Evolutionary conservation across 2,888 invertebrate genomes (phyloP).

Genomic region (Phengaris alcon): DNA sequence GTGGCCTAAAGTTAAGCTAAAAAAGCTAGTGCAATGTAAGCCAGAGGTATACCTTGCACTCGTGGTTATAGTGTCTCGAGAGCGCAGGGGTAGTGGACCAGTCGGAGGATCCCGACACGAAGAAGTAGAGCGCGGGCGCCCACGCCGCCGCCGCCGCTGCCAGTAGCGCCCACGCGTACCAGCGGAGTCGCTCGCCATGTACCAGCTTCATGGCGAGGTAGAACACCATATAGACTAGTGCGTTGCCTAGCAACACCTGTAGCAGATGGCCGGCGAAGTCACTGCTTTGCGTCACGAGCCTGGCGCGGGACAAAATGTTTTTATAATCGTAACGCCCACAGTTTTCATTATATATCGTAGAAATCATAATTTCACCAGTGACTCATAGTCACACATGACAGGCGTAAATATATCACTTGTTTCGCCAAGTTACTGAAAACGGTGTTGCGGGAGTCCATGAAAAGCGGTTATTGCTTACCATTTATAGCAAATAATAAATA

Average conservation of each 20-base stretch:
- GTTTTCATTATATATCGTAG: no score
- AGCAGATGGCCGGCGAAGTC: constrained; percentile 92
- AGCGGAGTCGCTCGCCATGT: constrained; percentile 81
- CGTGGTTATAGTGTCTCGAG: constrained; percentile 80
- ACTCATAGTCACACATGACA: no score
- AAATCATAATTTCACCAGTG: no score
- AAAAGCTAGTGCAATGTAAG: no score
- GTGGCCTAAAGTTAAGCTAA: no score
- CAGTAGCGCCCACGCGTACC: constrained; percentile 83
- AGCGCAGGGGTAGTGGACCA: constrained; percentile 66
- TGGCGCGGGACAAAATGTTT: constrained; percentile 35
- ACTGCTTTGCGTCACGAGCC: constrained; percentile 78
- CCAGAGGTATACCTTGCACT: constrained; percentile 58
- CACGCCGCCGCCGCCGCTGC: constrained; percentile 82
- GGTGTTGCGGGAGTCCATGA: no score
- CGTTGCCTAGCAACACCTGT: constrained; percentile 88
- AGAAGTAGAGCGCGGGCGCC: constrained; percentile 83
- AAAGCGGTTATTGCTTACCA: no score
- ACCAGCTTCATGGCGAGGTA: constrained; percentile 92
- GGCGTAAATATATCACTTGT: no score
- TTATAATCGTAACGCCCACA: not conserved
- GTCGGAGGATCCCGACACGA: constrained; percentile 49
- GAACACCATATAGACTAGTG: constrained; percentile 88
- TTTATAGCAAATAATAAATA: no score
- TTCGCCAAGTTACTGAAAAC: no score